Conservation (phyloP, 2,113 vertebrate genomes). For the Pampusana beccarii region DNA sequence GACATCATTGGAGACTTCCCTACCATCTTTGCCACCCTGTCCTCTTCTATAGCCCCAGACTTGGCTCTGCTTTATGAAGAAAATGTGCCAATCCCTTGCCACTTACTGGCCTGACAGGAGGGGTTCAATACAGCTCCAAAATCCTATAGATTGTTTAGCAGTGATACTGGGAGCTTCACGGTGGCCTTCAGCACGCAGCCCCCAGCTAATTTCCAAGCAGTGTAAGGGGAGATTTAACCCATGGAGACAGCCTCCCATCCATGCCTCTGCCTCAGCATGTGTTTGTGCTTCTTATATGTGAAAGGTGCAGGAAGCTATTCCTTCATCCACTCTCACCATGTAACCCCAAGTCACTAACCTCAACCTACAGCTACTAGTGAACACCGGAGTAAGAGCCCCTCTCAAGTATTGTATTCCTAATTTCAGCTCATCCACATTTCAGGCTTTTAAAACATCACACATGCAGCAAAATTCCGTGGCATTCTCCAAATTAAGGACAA, state of each 20-base stretch:
- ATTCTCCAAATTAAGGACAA: slow-evolving; percentile 26
- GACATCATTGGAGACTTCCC: background rate
- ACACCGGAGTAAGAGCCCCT: background rate
- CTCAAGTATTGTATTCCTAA: background rate
- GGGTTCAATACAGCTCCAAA: background rate
- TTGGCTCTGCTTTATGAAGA: background rate
- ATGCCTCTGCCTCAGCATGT: background rate
- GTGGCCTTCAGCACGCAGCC: background rate
- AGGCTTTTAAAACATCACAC: background rate
- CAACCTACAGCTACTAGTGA: background rate
- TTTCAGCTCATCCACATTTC: background rate
- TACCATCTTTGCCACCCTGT: background rate
- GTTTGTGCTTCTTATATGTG: background rate
- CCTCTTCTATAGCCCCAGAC: background rate
- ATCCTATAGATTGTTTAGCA: background rate
- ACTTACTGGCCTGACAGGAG: background rate
- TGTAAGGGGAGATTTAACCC: background rate
- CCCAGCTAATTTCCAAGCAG: background rate
- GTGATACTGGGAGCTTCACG: background rate
- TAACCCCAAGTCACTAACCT: background rate
- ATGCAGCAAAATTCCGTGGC: background rate
- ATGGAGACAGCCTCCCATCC: background rate
- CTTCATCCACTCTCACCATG: background rate
- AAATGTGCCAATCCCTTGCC: background rate
- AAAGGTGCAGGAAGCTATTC: background rate